Base-by-base conservation (phyloP, 1,140 invertebrate genomes). In the Helicoverpa armigera region DNA sequence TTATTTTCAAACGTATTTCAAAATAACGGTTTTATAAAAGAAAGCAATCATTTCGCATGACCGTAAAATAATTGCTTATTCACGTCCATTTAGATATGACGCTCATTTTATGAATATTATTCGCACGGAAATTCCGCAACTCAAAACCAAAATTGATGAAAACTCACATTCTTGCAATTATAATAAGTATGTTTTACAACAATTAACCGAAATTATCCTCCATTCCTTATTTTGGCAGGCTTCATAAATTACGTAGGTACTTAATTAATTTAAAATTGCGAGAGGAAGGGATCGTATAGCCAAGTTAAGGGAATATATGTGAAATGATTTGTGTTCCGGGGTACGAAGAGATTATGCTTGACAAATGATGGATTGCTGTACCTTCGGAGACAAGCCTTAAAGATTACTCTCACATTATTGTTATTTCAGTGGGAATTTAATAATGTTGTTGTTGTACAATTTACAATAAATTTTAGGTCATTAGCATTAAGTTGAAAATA, bases 301-400 rank as follows among this genome's bases (percentile, higher is more conserved):
- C 23, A 23, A 23, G 23, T 23, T 14, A 43, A 18, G 31, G 16
- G 63, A 50, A 11, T 67, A 13, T 67, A 13, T n/a, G 63, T 67
- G 63, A 67, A 50, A 67, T 67, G 50, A 70, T 70, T 70, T 70
- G 67, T 53, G 50, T 29, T 54, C 0, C 2, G 9, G 67, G 18
- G 13, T 13, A 23, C 5, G 16, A 53, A 53, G 67, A 50, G 67
- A 70, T 70, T 70, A 70, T 53, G 18, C 5, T 50, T 70, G 67
- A 70, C 67, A 54, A 53, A 70, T 70, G 67, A 70, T 70, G 50
- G 29, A 54, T 70, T 16, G 63, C 43, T n/a, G 16, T 50, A n/a
- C 43, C 63, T 35, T 67, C n/a, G 7, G 48, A 67, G 63, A 48
- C 63, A 18, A 67, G 35, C 63, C 63, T 50, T 67, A 9, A n/a